phyloP scores from a whole-genome alignment of 35 echinoderm and acorn worm species.

The Apostichopus parvimensis region DNA sequence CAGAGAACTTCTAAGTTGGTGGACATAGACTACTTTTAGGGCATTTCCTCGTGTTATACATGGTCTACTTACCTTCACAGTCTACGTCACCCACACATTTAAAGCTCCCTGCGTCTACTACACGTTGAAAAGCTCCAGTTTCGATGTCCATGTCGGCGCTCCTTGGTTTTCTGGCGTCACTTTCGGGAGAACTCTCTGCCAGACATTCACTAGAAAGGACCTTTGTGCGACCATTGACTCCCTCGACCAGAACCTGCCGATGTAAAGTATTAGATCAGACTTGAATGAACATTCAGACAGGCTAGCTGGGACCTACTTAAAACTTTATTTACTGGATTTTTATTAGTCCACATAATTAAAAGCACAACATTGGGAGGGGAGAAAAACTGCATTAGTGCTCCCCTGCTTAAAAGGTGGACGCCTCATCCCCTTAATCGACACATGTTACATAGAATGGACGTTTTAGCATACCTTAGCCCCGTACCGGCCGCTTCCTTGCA shows the following conservation, averaged over 20 bases:
- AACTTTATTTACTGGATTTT: too few relatives aligned
- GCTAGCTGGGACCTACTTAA: too few relatives aligned
- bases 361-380: background rate
- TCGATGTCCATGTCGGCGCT: background rate
- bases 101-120: slow-evolving; percentile 58
- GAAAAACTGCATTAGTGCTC: too few relatives aligned
- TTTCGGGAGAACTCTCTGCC: background rate
- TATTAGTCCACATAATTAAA: too few relatives aligned
- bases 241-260: slow-evolving; percentile 13
- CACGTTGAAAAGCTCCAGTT: slow-evolving; percentile 54
- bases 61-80: background rate
- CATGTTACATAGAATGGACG: too few relatives aligned
- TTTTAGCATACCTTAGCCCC: slow-evolving; percentile 50
- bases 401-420: too few relatives aligned
- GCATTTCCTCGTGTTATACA: too few relatives aligned
- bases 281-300: too few relatives aligned
- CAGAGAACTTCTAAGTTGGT: too few relatives aligned
- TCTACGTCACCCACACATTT: background rate
- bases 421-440: too few relatives aligned
- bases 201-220: background rate
- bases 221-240: background rate
- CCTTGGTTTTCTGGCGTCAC: background rate
- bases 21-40: too few relatives aligned
- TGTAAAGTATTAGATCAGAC: background rate
- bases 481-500: slow-evolving; percentile 55